A percentile compares a stretch with the other conserved stretches of the same genome.
Evolutionary conservation across 2,113 vertebrate species (phyloP).

Genomic region (Pygoscelis adeliae): DNA sequence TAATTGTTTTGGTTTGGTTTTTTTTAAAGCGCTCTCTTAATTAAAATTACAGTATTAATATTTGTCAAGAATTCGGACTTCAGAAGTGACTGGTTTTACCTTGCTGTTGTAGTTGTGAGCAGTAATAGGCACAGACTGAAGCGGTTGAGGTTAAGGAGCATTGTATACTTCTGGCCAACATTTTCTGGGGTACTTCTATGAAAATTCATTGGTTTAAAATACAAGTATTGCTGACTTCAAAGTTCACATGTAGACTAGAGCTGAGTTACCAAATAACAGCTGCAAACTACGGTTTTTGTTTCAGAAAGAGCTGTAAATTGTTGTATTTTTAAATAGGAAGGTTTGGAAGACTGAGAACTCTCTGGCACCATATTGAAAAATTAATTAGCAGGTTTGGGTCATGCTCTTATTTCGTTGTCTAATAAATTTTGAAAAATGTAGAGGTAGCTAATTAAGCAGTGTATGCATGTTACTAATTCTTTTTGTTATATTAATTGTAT

Average conservation of each 20-base stretch:
- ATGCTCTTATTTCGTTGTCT: not conserved
- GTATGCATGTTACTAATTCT: not conserved
- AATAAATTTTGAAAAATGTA: not conserved
- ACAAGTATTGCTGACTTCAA: not conserved
- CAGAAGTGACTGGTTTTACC: not conserved
- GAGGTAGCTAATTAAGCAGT: not conserved
- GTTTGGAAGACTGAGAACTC: not conserved
- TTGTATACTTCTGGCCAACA: not conserved
- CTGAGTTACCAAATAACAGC: not conserved
- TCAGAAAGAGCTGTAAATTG: not conserved
- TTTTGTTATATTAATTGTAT: not conserved
- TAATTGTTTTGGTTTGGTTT: not conserved
- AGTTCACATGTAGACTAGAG: not conserved
- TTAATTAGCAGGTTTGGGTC: not conserved
- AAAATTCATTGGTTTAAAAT: not conserved
- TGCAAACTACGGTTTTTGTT: not conserved
- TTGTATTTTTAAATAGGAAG: not conserved
- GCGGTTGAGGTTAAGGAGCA: not conserved
- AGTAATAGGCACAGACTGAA: not conserved
- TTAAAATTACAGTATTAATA: not conserved
- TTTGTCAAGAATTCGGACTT: not conserved
- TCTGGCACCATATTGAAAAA: not conserved
- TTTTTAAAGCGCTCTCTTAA: not conserved
- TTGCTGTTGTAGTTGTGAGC: not conserved
- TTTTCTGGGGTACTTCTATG: not conserved